These are phyloP conservation scores for Rhingia rostrata DNA, from an alignment of 2,888 invertebrate genomes.

Conservation along the genomic window DNA sequence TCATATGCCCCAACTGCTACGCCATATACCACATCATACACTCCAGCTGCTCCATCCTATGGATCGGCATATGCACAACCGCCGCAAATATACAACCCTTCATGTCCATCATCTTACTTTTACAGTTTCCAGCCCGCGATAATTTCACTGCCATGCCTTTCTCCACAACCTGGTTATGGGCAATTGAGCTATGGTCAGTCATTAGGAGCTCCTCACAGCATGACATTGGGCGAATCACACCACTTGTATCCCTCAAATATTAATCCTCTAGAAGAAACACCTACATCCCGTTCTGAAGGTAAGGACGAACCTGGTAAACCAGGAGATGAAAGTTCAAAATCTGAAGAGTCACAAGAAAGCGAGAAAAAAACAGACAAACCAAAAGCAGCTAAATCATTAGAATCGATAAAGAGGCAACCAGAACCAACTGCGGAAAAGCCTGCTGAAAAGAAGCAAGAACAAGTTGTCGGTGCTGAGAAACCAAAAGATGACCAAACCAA, in stretches of 20 bases:
- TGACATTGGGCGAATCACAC: slow-evolving; percentile 17
- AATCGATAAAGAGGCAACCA: neutral
- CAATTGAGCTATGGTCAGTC: slow-evolving; percentile 75
- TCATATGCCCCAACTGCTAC: slow-evolving; percentile 1
- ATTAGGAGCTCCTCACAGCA: slow-evolving; percentile 36
- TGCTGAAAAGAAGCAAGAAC: slow-evolving; percentile 30
- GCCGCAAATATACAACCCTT: slow-evolving; percentile 25
- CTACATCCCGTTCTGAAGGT: slow-evolving; percentile 11
- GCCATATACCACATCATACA: neutral
- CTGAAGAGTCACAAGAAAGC: slow-evolving; percentile 34
- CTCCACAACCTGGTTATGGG: slow-evolving; percentile 10
- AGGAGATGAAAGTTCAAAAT: neutral
- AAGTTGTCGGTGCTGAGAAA: slow-evolving; percentile 14
- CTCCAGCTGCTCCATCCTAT: slow-evolving; percentile 8
- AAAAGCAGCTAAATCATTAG: slow-evolving; percentile 1
- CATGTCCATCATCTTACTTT: slow-evolving; percentile 76
- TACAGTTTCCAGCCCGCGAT: slow-evolving; percentile 76
- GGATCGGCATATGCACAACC: slow-evolving; percentile 2
- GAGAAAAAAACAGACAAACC: slow-evolving; percentile 4
- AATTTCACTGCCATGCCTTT: slow-evolving; percentile 54
- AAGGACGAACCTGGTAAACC: slow-evolving; percentile 11
- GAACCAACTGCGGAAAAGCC: slow-evolving; percentile 19
- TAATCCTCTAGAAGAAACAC: slow-evolving; percentile 26
- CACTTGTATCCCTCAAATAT: slow-evolving; percentile 19
- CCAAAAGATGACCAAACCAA: slow-evolving; percentile 12